A percentile compares a stretch with the other conserved stretches of the same genome.
These are phyloP conservation scores for Saxicola maurus DNA, from an alignment of 2,797 vertebrate species.

Conservation along the genomic window DNA sequence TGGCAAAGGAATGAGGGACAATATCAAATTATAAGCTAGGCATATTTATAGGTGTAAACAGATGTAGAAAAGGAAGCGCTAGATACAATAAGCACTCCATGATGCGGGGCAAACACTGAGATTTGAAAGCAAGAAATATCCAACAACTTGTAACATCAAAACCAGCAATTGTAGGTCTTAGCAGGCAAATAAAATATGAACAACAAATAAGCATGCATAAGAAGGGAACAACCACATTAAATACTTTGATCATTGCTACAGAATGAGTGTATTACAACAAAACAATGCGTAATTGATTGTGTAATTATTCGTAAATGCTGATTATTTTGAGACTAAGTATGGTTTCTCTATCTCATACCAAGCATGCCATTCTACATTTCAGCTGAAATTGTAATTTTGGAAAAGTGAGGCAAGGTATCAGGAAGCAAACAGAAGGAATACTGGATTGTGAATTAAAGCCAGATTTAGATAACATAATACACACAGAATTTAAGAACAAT, in stretches of 20 bases:
- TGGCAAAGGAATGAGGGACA: conserved; percentile 7
- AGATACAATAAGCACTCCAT: background rate
- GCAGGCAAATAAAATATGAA: background rate
- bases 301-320: background rate
- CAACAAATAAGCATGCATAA: background rate
- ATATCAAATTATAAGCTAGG: background rate
- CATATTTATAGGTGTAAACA: conserved; percentile 22
- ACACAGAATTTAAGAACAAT: background rate
- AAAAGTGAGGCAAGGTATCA: conserved; percentile 24
- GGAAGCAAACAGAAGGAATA: conserved; percentile 2
- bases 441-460: background rate
- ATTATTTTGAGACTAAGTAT: background rate
- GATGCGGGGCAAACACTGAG: conserved; percentile 6
- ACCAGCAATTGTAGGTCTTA: background rate
- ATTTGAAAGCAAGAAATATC: conserved; percentile 47
- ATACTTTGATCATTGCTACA: background rate
- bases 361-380: background rate
- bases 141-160: conserved; percentile 22
- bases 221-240: background rate
- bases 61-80: conserved; percentile 23
- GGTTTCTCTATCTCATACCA: background rate
- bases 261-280: background rate
- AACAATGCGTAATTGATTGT: background rate
- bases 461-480: background rate
- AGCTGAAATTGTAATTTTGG: background rate